Percentiles rank a stretch among this genome's conserved stretches.
Evolutionary conservation across 2,797 vertebrate genomes (phyloP).

Genomic region (Apogon hyalosoma): DNA sequence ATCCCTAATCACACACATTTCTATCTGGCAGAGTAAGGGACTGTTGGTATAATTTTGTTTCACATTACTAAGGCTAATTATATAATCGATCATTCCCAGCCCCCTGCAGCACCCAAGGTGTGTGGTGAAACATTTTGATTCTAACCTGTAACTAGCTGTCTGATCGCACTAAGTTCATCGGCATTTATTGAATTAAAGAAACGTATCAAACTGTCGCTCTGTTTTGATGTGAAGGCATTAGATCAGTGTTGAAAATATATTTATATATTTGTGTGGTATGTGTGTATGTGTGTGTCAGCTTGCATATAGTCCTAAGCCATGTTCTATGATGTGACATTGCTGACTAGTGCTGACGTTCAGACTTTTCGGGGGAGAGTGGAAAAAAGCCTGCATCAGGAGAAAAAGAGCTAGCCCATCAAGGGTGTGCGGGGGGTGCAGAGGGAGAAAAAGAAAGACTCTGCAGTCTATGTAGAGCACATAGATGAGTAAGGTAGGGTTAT

Average conservation of each 20-base stretch:
- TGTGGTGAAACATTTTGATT: slow-evolving; percentile 46
- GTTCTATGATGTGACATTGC: slow-evolving; percentile 84
- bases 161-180: background rate
- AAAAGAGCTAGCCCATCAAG: slow-evolving; percentile 77
- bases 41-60: slow-evolving; percentile 79
- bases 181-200: slow-evolving; percentile 38
- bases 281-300: slow-evolving; percentile 59
- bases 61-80: slow-evolving; percentile 79
- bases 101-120: slow-evolving; percentile 51
- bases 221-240: slow-evolving; percentile 51
- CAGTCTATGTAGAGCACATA: slow-evolving; percentile 61
- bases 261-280: slow-evolving; percentile 41
- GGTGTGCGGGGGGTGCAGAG: slow-evolving; percentile 30
- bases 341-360: slow-evolving; percentile 83
- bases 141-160: slow-evolving; percentile 34
- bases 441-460: slow-evolving; percentile 51
- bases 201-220: slow-evolving; percentile 12
- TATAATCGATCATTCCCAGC: slow-evolving; percentile 73
- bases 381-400: slow-evolving; percentile 80
- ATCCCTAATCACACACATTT: slow-evolving; percentile 78
- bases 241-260: slow-evolving; percentile 68
- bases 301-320: slow-evolving; percentile 75
- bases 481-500: slow-evolving; percentile 51
- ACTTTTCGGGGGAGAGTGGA: slow-evolving; percentile 72
- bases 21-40: slow-evolving; percentile 71